Percentiles rank a stretch among this genome's conserved stretches.
phyloP scores from a whole-genome alignment of 2,888 invertebrate species.

The Trypoxylon attenuatum region DNA sequence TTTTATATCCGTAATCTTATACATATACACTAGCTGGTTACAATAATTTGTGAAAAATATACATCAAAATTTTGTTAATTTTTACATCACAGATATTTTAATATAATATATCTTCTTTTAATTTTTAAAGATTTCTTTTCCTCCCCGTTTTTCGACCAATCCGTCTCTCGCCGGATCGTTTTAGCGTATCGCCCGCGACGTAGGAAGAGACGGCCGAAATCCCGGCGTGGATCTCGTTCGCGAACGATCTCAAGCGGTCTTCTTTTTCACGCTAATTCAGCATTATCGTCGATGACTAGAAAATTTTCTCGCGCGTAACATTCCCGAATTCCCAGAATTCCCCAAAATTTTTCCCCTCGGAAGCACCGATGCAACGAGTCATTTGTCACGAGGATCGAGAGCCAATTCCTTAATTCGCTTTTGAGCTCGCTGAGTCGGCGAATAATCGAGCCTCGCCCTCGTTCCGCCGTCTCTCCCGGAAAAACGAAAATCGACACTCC shows the following conservation, averaged over 20 bases:
- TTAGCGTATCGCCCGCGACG: slow-evolving; percentile 63
- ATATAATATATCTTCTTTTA: slow-evolving; percentile 73
- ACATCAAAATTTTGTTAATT: slow-evolving; percentile 75
- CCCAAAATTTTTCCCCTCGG: too few species aligned
- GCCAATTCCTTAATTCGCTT: background rate
- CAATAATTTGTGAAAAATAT: slow-evolving; percentile 75
- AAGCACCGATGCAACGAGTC: background rate
- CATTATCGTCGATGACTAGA: too few species aligned
- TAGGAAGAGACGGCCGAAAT: slow-evolving; percentile 50
- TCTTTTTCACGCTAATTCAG: too few species aligned
- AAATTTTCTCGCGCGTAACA: too few species aligned
- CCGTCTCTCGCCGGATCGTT: slow-evolving; percentile 62
- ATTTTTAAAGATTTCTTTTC: slow-evolving; percentile 69
- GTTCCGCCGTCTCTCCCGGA: slow-evolving; percentile 45
- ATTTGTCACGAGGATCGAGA: background rate
- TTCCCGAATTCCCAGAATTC: too few species aligned
- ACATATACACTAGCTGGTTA: slow-evolving; percentile 74
- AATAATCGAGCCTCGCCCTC: background rate
- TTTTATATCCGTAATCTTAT: slow-evolving; percentile 68
- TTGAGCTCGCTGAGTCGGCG: background rate
- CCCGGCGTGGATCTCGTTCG: too few species aligned
- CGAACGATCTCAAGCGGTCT: too few species aligned
- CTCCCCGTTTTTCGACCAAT: slow-evolving; percentile 53
- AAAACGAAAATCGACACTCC: slow-evolving; percentile 39
- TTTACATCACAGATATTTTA: slow-evolving; percentile 75